Evolutionary conservation across 2,888 invertebrate genomes (phyloP), one percentile per base, ranked within the genome.

Genomic region (Masnerella sp.): DNA sequence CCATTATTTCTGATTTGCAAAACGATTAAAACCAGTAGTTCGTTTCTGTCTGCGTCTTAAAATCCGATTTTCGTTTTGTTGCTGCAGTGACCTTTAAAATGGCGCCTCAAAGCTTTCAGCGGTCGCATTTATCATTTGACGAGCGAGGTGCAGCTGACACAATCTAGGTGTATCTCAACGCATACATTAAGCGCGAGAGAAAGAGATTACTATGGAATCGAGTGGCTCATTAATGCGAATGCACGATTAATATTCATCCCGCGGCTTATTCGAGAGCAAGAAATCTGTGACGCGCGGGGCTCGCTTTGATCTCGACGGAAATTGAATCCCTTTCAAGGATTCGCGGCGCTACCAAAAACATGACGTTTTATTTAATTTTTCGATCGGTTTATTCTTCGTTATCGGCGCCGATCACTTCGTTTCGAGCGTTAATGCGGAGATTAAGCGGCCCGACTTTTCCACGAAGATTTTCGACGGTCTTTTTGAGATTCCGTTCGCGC

Each of bases 231-330:
- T 77, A 77, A 80, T 76, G 76, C 71, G 69, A 68, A 69, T 73
- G 69, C 47, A 49, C 65, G 47, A 77, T 80, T 80, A 83, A 83
- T 82, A 81, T 83, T 82, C 81, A 81, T 79, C 72, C 59, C 70
- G 65, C 49, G 64, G 42, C 47, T 54, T 42, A 61, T 52, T 64
- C 54, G 65, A 75, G 75, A 77, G 76, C 65, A 75, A 77, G 65
- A 77, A 77, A 78, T 79, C 72, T 59, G 65, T 71, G 75, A 77
- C 77, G 75, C 75, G 68, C 62, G 70, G 75, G 75, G 75, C 65
- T 71, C 77, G 76, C 77, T 81, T 82, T 83, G 82, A 83, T 82
- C 79, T 79, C 77, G 74, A 72, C 73, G 79, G 77, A 80, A 76
- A 80, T 79, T 77, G 79, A 78, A 76, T 77, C 78, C n/a, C 78